Percentiles rank a stretch among this genome's conserved stretches.
Conservation (phyloP, 2,888 invertebrate species). For the Polia nebulosa region DNA sequence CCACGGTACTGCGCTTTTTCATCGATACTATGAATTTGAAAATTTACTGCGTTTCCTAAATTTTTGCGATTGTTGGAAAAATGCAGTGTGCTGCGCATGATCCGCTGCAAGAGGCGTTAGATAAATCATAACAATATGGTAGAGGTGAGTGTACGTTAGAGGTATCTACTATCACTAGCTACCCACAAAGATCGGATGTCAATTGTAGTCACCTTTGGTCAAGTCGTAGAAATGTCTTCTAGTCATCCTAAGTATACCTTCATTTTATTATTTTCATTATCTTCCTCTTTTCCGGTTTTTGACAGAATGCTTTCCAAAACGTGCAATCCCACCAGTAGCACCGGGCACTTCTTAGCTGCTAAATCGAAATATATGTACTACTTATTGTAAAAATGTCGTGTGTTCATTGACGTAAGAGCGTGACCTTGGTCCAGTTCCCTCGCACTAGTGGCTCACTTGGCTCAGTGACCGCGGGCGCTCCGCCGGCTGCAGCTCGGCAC, state of each 20-base stretch:
- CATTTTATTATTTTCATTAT: neutral
- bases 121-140: too few relatives aligned
- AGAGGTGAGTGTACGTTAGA: too few relatives aligned
- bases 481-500: neutral
- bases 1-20: constrained; percentile 31
- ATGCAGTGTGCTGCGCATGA: neutral
- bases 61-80: constrained; percentile 3
- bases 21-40: constrained; percentile 10
- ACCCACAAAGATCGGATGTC: too few relatives aligned
- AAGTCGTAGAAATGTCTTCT: too few relatives aligned
- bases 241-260: neutral
- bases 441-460: constrained; percentile 3
- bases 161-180: too few relatives aligned
- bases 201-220: neutral
- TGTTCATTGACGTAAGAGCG: neutral
- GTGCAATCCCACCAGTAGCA: neutral
- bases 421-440: constrained; percentile 24
- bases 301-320: neutral
- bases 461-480: too few relatives aligned
- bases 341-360: too few relatives aligned
- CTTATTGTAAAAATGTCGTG: too few relatives aligned
- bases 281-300: neutral
- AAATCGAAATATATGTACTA: neutral
- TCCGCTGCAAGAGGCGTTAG: too few relatives aligned
- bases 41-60: constrained; percentile 37